Conservation (phyloP, 2,888 invertebrate species). For the Iselma pallidipennis region DNA sequence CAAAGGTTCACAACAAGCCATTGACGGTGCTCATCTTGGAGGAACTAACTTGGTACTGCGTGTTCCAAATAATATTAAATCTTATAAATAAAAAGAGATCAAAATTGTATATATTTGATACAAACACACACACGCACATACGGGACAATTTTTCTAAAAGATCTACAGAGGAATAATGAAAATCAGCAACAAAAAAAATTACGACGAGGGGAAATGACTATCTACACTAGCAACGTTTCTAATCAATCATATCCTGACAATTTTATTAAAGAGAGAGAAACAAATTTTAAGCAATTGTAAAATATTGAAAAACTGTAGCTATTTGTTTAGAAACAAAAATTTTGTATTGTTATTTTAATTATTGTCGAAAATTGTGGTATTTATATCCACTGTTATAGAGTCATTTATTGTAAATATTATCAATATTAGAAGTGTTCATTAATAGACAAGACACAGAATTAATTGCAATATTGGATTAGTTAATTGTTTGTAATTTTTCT, state of each 20-base stretch:
- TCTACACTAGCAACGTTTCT: background rate
- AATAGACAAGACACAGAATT: no score
- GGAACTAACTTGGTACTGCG: constrained; percentile 52
- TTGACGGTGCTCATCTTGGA: constrained; percentile 45
- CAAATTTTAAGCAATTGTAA: no score
- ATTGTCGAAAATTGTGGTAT: no score
- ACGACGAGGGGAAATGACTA: background rate
- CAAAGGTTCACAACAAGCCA: constrained; percentile 50
- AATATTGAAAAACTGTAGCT: background rate
- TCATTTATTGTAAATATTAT: no score
- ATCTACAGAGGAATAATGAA: background rate
- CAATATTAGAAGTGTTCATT: no score
- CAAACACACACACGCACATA: no score
- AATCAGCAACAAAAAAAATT: background rate
- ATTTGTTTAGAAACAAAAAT: background rate
- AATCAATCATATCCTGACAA: background rate
- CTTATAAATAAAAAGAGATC: background rate
- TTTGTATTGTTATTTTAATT: background rate
- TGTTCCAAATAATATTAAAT: constrained; percentile 23
- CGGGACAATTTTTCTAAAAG: no score
- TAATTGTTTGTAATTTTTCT: no score
- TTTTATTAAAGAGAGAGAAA: background rate
- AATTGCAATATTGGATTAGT: no score
- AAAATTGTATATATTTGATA: background rate
- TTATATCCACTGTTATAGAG: no score